Conservation (phyloP, 2,797 vertebrate genomes). For the Enoplosus armatus region DNA sequence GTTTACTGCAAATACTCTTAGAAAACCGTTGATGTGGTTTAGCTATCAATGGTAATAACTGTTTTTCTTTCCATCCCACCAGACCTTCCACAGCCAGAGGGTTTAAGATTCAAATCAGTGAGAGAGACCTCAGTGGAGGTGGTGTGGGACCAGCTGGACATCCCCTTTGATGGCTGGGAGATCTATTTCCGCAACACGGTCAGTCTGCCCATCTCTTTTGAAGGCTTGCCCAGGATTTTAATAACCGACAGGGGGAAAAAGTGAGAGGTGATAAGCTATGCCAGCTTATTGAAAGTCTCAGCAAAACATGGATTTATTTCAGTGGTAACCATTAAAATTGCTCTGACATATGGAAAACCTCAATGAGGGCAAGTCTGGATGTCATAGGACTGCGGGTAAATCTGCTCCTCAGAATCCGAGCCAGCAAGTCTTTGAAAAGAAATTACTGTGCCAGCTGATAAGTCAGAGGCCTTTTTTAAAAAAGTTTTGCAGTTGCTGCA, state of each 20-base stretch:
- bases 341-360: slow-evolving; percentile 64
- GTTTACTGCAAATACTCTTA: not conserved
- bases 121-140: slow-evolving; percentile 94
- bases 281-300: slow-evolving; percentile 57
- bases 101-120: slow-evolving; percentile 93
- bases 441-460: slow-evolving; percentile 53
- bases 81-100: slow-evolving; percentile 94
- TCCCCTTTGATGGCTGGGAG: slow-evolving; percentile 94
- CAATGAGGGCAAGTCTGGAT: slow-evolving; percentile 38
- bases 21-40: not conserved
- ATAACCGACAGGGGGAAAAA: slow-evolving; percentile 28
- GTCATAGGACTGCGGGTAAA: slow-evolving; percentile 44
- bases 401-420: slow-evolving; percentile 29
- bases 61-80: slow-evolving; percentile 22
- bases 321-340: slow-evolving; percentile 55
- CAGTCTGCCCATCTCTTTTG: slow-evolving; percentile 63
- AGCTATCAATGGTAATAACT: not conserved
- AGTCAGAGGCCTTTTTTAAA: slow-evolving; percentile 17
- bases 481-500: slow-evolving; percentile 11
- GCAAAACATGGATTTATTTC: slow-evolving; percentile 64
- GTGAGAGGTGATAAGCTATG: slow-evolving; percentile 26
- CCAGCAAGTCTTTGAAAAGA: slow-evolving; percentile 36
- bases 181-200: slow-evolving; percentile 93
- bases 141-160: slow-evolving; percentile 93
- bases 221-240: slow-evolving; percentile 42